Base-by-base conservation (phyloP, 2,888 invertebrate species). In the Lepidocyrtoides sp. region DNA sequence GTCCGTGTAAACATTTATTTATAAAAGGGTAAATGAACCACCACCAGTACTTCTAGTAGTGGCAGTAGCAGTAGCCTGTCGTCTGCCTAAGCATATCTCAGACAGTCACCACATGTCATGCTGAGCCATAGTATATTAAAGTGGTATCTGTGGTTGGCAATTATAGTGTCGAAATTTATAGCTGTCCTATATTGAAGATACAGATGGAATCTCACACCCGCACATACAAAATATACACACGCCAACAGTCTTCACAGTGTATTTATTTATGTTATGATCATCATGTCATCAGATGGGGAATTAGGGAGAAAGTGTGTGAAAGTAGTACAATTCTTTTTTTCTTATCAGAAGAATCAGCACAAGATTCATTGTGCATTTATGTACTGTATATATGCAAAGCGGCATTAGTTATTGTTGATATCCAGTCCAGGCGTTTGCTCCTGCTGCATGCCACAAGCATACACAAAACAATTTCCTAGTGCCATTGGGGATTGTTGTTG, bases 121-220 rank as follows among this genome's bases (percentile, higher is more conserved):
- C 57, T 51, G 81, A 57, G 54, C 20, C 54, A 10, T 36, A 81
- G 81, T 57, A 81, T 57, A 81, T 57, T 82, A 82, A 54, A 41
- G 60, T 60, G 60, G 44, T 57, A 32, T 23, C 82, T 82, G 66
- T 29, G 66, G 83, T 48, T 83, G 83, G 83, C 29, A 66, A 83
- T 83, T 83, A 83, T 66, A 48, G 8, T 17, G 83, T 44, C n/a
- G 17, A 48, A 83, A 83, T 83, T 83, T 83, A 66, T 83, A 83
- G 83, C 66, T 48, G 83, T 44, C 83, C 66, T 48, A 83, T 51
- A 48, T 63, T 63, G n/a, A 54, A 60, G 51, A 63, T 82, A 82
- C 26, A 63, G 60, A 66, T 48, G 44, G 17, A 48, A 77, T 77
- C 69, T 29, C 8, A 69, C 17, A 69, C 48, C 12, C 14, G 48